Conservation (phyloP, 2,888 invertebrate genomes). For the Synergus umbraculus region DNA sequence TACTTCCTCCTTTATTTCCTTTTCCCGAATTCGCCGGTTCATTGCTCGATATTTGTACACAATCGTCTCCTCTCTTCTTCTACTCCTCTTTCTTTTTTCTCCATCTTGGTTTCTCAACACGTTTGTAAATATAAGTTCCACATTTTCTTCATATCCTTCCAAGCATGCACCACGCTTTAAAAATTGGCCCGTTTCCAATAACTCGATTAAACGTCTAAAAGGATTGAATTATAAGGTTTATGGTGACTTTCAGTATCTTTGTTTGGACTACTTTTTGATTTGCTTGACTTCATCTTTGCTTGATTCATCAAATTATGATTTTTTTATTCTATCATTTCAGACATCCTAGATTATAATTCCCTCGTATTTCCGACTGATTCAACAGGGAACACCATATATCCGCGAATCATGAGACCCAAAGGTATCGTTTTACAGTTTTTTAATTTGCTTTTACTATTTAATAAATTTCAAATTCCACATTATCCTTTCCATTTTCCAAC, state of each 20-base stretch:
- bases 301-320: constrained; percentile 53
- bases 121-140: constrained; percentile 36
- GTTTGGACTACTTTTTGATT: constrained; percentile 4
- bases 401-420: constrained; percentile 85
- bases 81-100: constrained; percentile 47
- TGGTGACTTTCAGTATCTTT: constrained; percentile 50
- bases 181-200: constrained; percentile 58
- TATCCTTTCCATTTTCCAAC: too few species aligned
- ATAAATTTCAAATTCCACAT: background rate
- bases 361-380: constrained; percentile 88
- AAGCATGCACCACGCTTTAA: constrained; percentile 51
- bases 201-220: constrained; percentile 58
- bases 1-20: constrained; percentile 72
- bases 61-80: constrained; percentile 57
- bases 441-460: constrained; percentile 29
- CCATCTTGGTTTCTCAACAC: constrained; percentile 46
- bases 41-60: constrained; percentile 71
- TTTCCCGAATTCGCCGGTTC: constrained; percentile 67
- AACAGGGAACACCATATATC: constrained; percentile 84
- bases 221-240: constrained; percentile 56
- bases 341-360: constrained; percentile 86
- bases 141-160: constrained; percentile 31
- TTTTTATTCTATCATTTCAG: constrained; percentile 81
- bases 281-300: background rate
- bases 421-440: constrained; percentile 79